A percentile compares a stretch with the other conserved stretches of the same genome.
Evolutionary conservation across 2,888 invertebrate genomes (phyloP).

Genomic region (Drosophila neutralis): DNA sequence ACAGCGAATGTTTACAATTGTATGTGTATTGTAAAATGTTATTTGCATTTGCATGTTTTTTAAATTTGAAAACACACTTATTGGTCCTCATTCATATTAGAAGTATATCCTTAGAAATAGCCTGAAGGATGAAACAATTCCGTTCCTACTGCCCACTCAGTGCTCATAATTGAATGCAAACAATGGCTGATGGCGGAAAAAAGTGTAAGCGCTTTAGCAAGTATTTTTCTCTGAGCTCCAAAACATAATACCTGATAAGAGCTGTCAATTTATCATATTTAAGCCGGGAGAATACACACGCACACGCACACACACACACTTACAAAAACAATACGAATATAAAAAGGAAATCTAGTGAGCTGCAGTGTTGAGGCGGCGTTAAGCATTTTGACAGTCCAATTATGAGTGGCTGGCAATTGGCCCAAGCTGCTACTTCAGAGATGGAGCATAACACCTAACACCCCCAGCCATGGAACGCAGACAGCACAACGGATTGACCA

Average conservation of each 20-base stretch:
- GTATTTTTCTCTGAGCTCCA: conserved; percentile 23
- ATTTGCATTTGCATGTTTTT: not conserved
- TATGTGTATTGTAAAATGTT: not conserved
- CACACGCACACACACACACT: not conserved
- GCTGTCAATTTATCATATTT: conserved; percentile 74
- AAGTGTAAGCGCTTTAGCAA: conserved; percentile 37
- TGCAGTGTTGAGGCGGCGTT: conserved; percentile 38
- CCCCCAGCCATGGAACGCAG: not conserved
- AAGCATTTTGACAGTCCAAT: conserved; percentile 61
- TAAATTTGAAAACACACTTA: not conserved
- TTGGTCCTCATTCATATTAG: not conserved
- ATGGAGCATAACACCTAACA: conserved; percentile 15
- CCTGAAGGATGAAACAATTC: not conserved
- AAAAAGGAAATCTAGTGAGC: conserved; percentile 37
- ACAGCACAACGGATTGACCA: conserved; percentile 63
- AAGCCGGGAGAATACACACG: conserved; percentile 28
- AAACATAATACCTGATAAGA: conserved; percentile 71
- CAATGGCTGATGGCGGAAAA: conserved; percentile 22
- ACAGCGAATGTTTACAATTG: not conserved
- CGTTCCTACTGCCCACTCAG: not conserved
- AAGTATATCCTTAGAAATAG: no score
- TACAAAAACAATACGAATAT: conserved; percentile 8
- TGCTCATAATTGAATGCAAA: conserved; percentile 53
- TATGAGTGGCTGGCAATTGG: conserved; percentile 61
- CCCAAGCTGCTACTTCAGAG: conserved; percentile 50